Base-by-base conservation (phyloP, 2,888 invertebrate species). In the Vesta saturnalis region DNA sequence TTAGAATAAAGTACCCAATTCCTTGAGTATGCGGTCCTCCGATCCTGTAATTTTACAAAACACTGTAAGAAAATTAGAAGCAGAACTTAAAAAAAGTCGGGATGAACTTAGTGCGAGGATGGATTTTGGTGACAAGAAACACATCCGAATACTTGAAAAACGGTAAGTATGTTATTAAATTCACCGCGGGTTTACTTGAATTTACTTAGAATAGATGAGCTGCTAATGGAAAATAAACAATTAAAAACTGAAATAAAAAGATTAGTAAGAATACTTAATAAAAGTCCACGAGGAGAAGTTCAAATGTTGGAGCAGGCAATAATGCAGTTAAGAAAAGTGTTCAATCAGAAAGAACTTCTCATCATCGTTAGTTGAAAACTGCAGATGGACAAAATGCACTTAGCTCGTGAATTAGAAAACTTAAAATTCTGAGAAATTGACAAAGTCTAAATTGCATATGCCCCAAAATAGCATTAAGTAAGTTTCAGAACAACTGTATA, bases 21-120 rank as follows among this genome's bases (percentile, higher is more conserved):
- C 86, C 87, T 87, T 75, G 86, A 87, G 73, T 87, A 87, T 75
- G 85, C 72, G 87, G 87, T 19, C 84, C 85, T 23, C 87, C 87
- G 86, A 87, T 80, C 85, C 87, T 14, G 69, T 79, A 55, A 78
- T 86, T 68, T 79, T 87, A 49, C 87, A 87, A 81, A 81, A 82
- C 1, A 87, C 85, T 1, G 86, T 87, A 56, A 79, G 83, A 60
- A 82, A 83, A 75, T 77, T 87, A 39, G 85, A 86, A 74, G 74
- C 81, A 5, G 87, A 87, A 79, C 79, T 87, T 18, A 77, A 78
- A 23, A 81, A 79, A 74, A 74, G 85, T 1, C 82, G 83, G 66
- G 77, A 81, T 54, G 74, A 78, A 67, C 64, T 77, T 49, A 67
- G 21, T 43, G 46, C 4, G 1, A 63, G 58, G 56, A 59, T 21